These are phyloP conservation scores for Cyprinella venusta DNA, from an alignment of 2,797 vertebrate genomes.

Conservation along the genomic window DNA sequence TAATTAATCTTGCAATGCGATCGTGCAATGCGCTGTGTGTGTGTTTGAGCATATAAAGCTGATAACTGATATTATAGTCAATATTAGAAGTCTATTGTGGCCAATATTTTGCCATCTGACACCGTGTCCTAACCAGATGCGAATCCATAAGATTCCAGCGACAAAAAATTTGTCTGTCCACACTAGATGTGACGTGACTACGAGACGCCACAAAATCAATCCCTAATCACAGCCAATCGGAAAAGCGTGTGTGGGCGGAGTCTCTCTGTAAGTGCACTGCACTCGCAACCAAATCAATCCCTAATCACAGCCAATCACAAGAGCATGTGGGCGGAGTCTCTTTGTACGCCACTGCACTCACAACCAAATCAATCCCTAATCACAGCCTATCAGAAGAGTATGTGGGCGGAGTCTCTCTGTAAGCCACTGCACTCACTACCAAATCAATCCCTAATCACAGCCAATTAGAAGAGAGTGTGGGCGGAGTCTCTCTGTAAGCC, in stretches of 20 bases:
- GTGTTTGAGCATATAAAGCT: not conserved
- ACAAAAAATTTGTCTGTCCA: not conserved
- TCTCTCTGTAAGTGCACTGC: not conserved
- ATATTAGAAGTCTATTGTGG: not conserved
- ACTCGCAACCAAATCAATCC: not conserved
- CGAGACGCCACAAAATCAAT: not conserved
- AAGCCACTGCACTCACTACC: too few species aligned
- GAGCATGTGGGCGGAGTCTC: not conserved
- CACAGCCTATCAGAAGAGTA: fast-evolving
- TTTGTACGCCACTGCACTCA: too few species aligned
- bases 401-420: too few species aligned
- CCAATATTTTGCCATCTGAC: not conserved
- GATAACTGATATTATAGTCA: not conserved
- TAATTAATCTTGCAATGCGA: not conserved
- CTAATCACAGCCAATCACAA: not conserved
- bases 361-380: too few species aligned
- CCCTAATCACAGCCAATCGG: not conserved
- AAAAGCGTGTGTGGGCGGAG: fast-evolving
- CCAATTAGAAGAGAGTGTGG: not conserved
- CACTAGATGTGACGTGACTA: too few species aligned
- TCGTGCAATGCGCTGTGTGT: not conserved
- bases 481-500: not conserved
- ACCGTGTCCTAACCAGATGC: not conserved
- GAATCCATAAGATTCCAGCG: not conserved
- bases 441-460: not conserved